Evolutionary conservation across 2,113 vertebrate species (phyloP), one percentile per base, ranked within the genome.

Genomic region (Antennarius striatus): DNA sequence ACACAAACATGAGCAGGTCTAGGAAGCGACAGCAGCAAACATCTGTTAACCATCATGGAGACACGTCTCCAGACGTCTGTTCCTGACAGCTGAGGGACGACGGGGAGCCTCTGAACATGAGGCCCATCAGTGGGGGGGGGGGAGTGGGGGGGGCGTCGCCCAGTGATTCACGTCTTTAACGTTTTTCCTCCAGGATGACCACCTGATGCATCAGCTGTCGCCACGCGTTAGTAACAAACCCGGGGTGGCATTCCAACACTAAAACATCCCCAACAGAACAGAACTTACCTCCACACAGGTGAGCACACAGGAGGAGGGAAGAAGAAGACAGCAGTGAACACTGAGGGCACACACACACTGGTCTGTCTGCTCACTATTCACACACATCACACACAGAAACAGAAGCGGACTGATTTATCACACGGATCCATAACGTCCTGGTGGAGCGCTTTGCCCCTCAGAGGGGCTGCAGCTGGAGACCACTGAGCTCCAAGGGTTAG

Each of bases 201-300:
- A 36, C 47, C 6, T 12, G 45, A 0, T 5, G 6, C 32, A 52
- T 47, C 60, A 56, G 36, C 64, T 36, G 28, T 15, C 7, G 32
- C 3, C 32, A 36, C 7, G 32, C 32, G 4, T 36, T 28, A 29
- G 10, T 36, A 36, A 36, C 22, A 66, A 68, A 43, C 32, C 58
- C 6, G 29, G 11, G 9, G 4, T 43, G 1, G 57, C 1, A 36
- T 32, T 28, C 45, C 7, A 68, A 54, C 52, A 28, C 55, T 15
- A 14, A 39, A 54, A 4, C 15, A 10, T 32, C 32, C 60, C 55
- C 6, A 29, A 32, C 17, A 12, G 43, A 17, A 15, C 39, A 64
- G 53, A 56, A 64, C 50, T 88, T 84, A 90, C 88, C 86, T 88
- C 10, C 55, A 61, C 49, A 59, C 0, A 43, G 65, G 81, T 70